Conservation (phyloP, 2,888 invertebrate species). For the Leptinotarsa juncta region DNA sequence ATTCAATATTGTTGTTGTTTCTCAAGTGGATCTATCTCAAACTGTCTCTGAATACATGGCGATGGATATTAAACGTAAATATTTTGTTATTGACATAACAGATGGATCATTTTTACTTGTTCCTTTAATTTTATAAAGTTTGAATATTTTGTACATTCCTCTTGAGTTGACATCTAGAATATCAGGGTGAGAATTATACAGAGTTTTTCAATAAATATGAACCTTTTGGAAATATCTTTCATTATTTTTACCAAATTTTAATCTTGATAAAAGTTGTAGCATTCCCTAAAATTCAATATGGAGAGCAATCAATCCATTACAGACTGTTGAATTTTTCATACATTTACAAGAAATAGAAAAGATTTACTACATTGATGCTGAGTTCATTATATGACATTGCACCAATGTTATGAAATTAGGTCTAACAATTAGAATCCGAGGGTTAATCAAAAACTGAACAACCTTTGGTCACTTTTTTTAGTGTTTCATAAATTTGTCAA, state of each 20-base stretch:
- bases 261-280: neutral
- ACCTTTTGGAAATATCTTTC: neutral
- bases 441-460: neutral
- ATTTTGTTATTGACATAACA: conserved; percentile 19
- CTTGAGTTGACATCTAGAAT: conserved; percentile 4
- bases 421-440: neutral
- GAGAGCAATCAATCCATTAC: neutral
- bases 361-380: neutral
- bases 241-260: neutral
- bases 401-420: neutral
- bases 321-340: neutral
- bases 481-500: neutral
- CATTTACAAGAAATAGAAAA: neutral
- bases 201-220: neutral
- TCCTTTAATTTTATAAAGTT: conserved; percentile 10
- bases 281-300: neutral
- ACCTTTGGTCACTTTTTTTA: neutral
- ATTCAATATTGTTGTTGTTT: conserved; percentile 19
- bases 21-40: conserved; percentile 15
- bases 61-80: conserved; percentile 5
- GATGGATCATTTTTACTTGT: conserved; percentile 20
- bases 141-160: conserved; percentile 17
- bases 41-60: conserved; percentile 16
- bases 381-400: neutral
- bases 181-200: neutral